Conservation (phyloP, 1,140 invertebrate species). For the Procambarus clarkii region DNA sequence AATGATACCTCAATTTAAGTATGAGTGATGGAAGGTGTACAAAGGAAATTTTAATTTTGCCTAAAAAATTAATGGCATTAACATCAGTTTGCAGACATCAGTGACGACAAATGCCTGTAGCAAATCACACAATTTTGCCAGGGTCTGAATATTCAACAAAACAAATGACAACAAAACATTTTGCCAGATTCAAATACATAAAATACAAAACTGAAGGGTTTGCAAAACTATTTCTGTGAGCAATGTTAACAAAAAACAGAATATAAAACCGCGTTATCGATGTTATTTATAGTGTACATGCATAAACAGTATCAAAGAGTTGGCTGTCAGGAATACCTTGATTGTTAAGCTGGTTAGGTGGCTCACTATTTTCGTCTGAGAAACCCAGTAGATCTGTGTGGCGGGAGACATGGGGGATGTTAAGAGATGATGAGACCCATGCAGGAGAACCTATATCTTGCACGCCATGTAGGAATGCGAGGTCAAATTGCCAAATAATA, state of each 20-base stretch:
- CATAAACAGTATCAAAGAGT: background rate
- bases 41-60: background rate
- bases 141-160: too few relatives aligned
- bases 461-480: background rate
- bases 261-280: background rate
- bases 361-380: slow-evolving; percentile 38
- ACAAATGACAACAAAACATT: too few relatives aligned
- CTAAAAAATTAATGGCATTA: background rate
- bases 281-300: background rate
- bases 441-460: background rate
- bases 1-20: background rate
- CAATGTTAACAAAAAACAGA: too few relatives aligned
- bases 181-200: too few relatives aligned
- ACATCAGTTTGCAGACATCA: background rate
- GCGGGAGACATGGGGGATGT: slow-evolving; percentile 29
- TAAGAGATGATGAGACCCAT: slow-evolving; percentile 13
- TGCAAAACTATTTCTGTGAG: too few relatives aligned
- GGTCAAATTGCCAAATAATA: slow-evolving; percentile 8
- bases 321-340: slow-evolving; percentile 41
- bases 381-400: slow-evolving; percentile 52
- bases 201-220: too few relatives aligned
- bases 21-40: background rate
- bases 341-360: slow-evolving; percentile 32
- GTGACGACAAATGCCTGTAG: background rate
- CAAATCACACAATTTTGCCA: too few relatives aligned